phyloP scores from a whole-genome alignment of 2,797 vertebrate genomes.

The Novumbra hubbsi region DNA sequence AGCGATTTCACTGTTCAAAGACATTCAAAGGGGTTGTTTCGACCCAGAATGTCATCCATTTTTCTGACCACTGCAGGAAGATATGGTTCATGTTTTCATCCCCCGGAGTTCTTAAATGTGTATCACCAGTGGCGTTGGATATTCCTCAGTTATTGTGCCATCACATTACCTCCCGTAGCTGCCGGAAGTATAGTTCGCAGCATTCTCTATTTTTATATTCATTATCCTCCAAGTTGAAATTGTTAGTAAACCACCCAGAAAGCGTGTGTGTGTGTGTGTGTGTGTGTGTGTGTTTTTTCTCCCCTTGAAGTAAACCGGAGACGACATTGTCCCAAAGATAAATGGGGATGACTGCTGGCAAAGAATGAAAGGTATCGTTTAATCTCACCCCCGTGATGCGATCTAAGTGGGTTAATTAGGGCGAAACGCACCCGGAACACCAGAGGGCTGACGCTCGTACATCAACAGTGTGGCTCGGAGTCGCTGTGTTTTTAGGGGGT shows the following conservation, averaged over 20 bases:
- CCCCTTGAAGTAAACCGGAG: conserved; percentile 61
- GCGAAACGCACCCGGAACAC: conserved; percentile 51
- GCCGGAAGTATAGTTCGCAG: background rate
- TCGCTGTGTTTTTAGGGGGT: conserved; percentile 39
- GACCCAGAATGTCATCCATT: background rate
- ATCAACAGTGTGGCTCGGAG: conserved; percentile 51
- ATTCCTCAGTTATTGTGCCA: background rate
- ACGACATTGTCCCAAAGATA: conserved; percentile 61
- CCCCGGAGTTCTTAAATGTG: background rate
- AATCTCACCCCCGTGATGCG: conserved; percentile 58
- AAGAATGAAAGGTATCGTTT: conserved; percentile 65
- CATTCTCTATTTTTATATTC: conserved; percentile 1
- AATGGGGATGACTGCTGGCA: conserved; percentile 61
- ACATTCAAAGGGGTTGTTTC: background rate
- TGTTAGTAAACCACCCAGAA: conserved; percentile 43
- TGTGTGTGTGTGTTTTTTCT: conserved; percentile 41
- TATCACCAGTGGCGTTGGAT: background rate
- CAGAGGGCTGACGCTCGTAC: conserved; percentile 57
- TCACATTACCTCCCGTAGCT: background rate
- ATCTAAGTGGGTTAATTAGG: conserved; percentile 73
- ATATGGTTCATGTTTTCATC: background rate
- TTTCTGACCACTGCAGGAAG: too few relatives aligned
- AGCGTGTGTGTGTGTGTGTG: too few relatives aligned
- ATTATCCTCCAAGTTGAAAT: conserved; percentile 19
- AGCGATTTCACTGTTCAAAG: background rate